Evolutionary conservation across 2,113 vertebrate genomes (phyloP), one percentile per base, ranked within the genome.

Genomic region (Quiscalus mexicanus): DNA sequence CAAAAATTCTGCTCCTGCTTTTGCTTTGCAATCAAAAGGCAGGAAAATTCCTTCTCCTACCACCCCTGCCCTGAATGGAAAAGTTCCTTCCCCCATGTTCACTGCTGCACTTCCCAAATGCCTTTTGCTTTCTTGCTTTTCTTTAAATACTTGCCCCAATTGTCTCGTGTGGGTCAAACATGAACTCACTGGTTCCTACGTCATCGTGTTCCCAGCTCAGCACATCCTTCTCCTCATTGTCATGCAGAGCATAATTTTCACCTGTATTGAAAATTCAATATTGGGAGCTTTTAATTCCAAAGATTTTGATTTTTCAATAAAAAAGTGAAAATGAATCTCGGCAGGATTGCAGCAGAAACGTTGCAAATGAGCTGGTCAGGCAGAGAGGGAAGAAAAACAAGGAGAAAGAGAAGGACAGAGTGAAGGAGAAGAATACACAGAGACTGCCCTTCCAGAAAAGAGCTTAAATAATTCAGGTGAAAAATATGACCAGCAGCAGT

Each of bases 321-420:
- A 97, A 98, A 98, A 63, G 98, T 97, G 98, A 98, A 98, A 98
- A 98, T 98, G 3, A 98, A 97, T 97, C 97, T 95, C 95, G 33
- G 93, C 7, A 4, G 97, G 97, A 96, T 86, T 95, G 84, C 84
- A 92, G 89, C 84, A 97, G 91, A 97, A 97, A 97, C 69, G 89
- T 84, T 90, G 83, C 89, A 95, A 96, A 88, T 87, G 81, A 94
- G 78, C 77, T 87, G 74, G 59, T 89, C 93, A 69, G 60, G 77
- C 49, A 78, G 33, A 53, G 28, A 47, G 39, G 47, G 45, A 47
- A 59, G 39, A 49, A 65, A 65, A 71, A 33, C 45, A 55, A 15
- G 44, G 56, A 81, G 27, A 37, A 44, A 18, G 64, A 60, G 42
- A 68, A 59, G 27, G 37, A 55, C 65, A 58, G 63, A 62, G 62